Percentiles rank a stretch among this genome's conserved stretches.
phyloP scores from a whole-genome alignment of 2,113 vertebrate genomes.

The Corythornis madagascariensis region DNA sequence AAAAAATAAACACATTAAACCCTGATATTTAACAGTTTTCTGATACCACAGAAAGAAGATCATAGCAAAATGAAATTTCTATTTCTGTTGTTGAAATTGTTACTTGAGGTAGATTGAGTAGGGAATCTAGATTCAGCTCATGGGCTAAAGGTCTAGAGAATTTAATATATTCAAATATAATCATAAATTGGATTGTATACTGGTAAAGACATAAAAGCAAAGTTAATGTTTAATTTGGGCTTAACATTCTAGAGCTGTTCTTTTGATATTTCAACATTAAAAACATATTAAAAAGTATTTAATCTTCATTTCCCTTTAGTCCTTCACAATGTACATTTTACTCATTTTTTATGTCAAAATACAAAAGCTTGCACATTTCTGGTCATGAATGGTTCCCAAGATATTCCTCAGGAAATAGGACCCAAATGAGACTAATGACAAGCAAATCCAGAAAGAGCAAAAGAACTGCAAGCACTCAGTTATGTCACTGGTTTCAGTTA shows the following conservation, averaged over 20 bases:
- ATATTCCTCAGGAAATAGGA: background rate
- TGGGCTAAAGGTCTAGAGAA: background rate
- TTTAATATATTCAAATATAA: background rate
- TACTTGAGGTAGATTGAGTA: background rate
- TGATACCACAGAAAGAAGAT: background rate
- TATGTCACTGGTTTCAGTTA: background rate
- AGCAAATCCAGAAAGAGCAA: background rate
- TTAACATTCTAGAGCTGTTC: background rate
- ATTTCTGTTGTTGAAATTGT: background rate
- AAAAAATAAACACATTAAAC: background rate
- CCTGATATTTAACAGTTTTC: background rate
- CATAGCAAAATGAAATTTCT: background rate
- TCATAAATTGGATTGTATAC: background rate
- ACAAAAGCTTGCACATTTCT: background rate
- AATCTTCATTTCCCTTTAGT: background rate
- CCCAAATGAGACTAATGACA: background rate
- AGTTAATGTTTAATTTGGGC: background rate
- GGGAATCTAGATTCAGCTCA: background rate
- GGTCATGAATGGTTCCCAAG: background rate
- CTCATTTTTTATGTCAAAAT: background rate
- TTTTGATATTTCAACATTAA: background rate
- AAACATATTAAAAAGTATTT: background rate
- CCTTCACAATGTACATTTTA: background rate
- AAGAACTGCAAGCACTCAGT: background rate
- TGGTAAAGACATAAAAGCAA: background rate